A percentile compares a stretch with the other conserved stretches of the same genome.
Conservation (phyloP, 2,113 vertebrate species). For the mouse (Mus musculus) region DNA sequence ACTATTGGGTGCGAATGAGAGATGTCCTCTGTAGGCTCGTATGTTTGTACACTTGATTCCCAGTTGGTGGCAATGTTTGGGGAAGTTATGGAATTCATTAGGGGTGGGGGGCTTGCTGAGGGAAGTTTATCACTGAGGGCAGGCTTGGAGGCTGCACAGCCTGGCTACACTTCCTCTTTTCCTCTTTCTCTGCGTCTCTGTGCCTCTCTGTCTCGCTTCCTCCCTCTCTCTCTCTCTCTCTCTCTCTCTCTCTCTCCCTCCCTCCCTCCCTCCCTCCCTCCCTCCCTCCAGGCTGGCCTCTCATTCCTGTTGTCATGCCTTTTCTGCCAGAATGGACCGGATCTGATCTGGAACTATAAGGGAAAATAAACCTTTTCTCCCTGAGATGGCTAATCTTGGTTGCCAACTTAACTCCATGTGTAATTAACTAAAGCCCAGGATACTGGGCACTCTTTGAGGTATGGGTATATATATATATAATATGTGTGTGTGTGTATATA, state of each 20-base stretch:
- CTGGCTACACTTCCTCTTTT: not conserved
- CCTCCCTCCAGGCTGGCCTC: not conserved
- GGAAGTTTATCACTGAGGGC: not conserved
- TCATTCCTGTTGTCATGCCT: not conserved
- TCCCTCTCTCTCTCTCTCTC: fast-evolving
- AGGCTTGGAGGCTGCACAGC: not conserved
- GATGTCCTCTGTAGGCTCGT: not conserved
- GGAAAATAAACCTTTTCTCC: not conserved
- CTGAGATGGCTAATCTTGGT: not conserved
- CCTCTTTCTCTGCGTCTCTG: not conserved
- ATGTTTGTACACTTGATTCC: not conserved
- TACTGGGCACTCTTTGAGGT: too few species aligned
- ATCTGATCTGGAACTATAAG: not conserved
- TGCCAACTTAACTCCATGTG: not conserved
- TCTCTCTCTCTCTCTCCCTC: not conserved
- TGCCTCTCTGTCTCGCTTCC: not conserved
- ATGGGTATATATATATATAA: too few species aligned
- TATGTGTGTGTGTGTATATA: too few species aligned
- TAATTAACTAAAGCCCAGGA: not conserved
- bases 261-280: too few species aligned
- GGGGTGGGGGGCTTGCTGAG: not conserved
- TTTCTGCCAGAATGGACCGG: not conserved
- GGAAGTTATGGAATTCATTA: not conserved
- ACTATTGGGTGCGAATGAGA: not conserved
- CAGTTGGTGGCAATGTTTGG: not conserved